Conservation (phyloP, 2,113 vertebrate species). For the Stegastes partitus region DNA sequence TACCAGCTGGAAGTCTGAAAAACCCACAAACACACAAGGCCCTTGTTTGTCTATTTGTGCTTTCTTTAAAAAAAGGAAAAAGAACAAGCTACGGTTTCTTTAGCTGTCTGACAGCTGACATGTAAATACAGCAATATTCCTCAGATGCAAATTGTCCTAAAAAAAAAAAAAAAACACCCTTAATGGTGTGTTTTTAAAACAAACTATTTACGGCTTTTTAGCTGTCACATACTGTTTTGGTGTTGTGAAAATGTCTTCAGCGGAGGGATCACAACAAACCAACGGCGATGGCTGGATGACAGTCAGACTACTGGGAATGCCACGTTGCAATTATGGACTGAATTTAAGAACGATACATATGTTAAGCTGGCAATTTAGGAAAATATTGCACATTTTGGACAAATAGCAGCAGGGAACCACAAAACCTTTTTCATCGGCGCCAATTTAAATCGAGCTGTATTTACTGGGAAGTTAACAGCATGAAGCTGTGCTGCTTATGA, state of each 20-base stretch:
- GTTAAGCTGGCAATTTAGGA: constrained; percentile 1
- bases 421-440: too few species aligned
- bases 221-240: constrained; percentile 16
- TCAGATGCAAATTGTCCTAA: constrained; percentile 3
- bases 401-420: too few species aligned
- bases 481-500: too few species aligned
- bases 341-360: constrained; percentile 1
- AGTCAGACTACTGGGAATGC: neutral
- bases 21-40: neutral
- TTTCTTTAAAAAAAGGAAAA: neutral
- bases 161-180: constrained; percentile 8
- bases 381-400: neutral
- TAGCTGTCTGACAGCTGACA: constrained; percentile 20
- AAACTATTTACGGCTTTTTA: constrained; percentile 24
- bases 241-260: neutral
- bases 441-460: too few species aligned
- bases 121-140: constrained; percentile 17
- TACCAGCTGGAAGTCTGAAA: constrained; percentile 1
- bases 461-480: too few species aligned
- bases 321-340: constrained; percentile 10
- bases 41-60: constrained; percentile 1
- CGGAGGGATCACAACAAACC: constrained; percentile 25
- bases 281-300: neutral
- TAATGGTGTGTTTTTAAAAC: neutral
- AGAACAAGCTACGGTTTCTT: neutral